These are phyloP conservation scores for Caenorhabditis zanzibari DNA, from an alignment of 2,888 invertebrate genomes.

Conservation along the genomic window DNA sequence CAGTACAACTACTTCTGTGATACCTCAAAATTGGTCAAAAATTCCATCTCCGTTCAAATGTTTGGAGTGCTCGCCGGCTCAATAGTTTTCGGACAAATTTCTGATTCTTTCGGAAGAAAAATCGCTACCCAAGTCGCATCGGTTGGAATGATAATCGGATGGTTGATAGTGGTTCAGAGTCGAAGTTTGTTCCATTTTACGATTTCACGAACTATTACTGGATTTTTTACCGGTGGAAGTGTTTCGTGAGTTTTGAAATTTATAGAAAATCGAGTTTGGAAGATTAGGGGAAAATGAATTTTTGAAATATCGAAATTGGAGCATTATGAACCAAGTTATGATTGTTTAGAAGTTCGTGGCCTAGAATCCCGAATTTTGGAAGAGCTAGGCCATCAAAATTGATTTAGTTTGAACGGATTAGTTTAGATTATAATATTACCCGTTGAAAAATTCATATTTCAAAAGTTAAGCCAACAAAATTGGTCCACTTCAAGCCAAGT, in stretches of 20 bases:
- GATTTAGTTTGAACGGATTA: too few relatives aligned
- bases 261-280: neutral
- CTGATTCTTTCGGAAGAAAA: constrained; percentile 78
- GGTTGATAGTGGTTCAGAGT: constrained; percentile 65
- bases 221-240: constrained; percentile 71
- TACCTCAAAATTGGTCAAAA: constrained; percentile 70
- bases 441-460: too few relatives aligned
- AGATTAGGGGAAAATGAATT: neutral
- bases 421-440: too few relatives aligned
- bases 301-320: neutral
- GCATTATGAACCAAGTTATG: neutral
- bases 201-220: constrained; percentile 61
- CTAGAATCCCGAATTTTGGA: neutral
- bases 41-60: constrained; percentile 79
- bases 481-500: neutral
- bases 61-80: constrained; percentile 79
- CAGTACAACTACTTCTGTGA: constrained; percentile 74
- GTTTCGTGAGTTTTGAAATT: constrained; percentile 62
- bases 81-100: constrained; percentile 79
- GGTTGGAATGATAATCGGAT: constrained; percentile 65
- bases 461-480: too few relatives aligned
- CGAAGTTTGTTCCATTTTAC: constrained; percentile 67
- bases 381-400: neutral
- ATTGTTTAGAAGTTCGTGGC: neutral
- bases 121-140: constrained; percentile 57